Evolutionary conservation across 2,797 vertebrate genomes (phyloP).

Genomic region (Argya squamiceps): DNA sequence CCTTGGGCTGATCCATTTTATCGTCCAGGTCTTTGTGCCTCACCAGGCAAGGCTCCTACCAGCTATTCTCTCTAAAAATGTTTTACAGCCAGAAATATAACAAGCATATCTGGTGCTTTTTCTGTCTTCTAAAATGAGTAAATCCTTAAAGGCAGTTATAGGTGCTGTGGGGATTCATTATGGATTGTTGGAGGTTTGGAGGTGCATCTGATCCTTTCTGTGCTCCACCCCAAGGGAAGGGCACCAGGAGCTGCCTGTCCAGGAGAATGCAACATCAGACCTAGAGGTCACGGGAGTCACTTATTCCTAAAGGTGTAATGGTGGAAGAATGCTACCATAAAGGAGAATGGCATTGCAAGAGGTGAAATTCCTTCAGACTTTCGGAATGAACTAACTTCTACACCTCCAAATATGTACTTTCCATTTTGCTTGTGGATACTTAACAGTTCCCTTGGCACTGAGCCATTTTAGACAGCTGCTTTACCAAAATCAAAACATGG

Average conservation of each 20-base stretch:
- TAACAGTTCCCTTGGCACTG: neutral
- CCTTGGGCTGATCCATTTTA: neutral
- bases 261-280: neutral
- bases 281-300: neutral
- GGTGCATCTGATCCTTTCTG: neutral
- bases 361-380: neutral
- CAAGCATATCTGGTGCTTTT: neutral
- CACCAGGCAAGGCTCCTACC: neutral
- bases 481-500: neutral
- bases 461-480: neutral
- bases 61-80: neutral
- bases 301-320: neutral
- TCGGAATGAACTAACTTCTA: neutral
- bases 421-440: neutral
- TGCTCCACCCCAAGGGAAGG: neutral
- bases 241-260: neutral
- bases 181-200: fast-evolving
- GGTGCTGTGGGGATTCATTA: neutral
- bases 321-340: neutral
- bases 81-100: neutral
- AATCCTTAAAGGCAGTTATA: neutral
- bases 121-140: neutral
- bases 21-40: neutral
- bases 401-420: neutral
- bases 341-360: neutral